Evolutionary conservation across 2,113 vertebrate species (phyloP).

Genomic region (Tychaedon coryphoeus): DNA sequence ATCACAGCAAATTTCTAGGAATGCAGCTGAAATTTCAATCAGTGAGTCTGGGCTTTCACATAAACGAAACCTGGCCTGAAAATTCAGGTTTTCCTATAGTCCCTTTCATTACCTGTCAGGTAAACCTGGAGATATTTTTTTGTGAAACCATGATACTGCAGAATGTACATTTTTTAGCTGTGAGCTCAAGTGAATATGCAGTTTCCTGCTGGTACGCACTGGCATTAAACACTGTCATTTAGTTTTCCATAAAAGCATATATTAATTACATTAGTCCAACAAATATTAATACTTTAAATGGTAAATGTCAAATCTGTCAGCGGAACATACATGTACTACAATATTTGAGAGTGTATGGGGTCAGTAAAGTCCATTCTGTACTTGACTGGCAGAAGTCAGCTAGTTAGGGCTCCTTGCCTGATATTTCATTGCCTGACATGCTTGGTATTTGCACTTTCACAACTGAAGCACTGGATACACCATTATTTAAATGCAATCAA

Average conservation of each 20-base stretch:
- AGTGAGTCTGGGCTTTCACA: slow-evolving; percentile 4
- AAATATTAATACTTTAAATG: not conserved
- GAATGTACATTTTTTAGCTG: not conserved
- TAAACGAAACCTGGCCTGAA: slow-evolving; percentile 47
- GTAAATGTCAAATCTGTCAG: not conserved
- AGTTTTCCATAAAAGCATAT: not conserved
- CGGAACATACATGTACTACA: not conserved
- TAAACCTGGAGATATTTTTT: not conserved
- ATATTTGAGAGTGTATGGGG: not conserved
- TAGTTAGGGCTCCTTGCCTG: not conserved
- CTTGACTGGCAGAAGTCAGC: not conserved
- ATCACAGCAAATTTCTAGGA: slow-evolving; percentile 50
- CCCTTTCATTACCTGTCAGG: slow-evolving; percentile 3
- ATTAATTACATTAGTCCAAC: not conserved
- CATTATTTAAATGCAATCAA: not conserved
- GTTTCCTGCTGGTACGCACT: not conserved
- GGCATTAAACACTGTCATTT: not conserved
- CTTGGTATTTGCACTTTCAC: not conserved
- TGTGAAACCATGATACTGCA: not conserved
- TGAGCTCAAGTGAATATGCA: not conserved
- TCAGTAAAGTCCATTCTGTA: not conserved
- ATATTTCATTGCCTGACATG: not conserved
- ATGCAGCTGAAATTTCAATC: slow-evolving; percentile 49
- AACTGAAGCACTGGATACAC: not conserved
- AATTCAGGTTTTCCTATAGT: slow-evolving; percentile 26